Base-by-base conservation (phyloP, 2,113 vertebrate species). In the Pachyramphus minor region DNA sequence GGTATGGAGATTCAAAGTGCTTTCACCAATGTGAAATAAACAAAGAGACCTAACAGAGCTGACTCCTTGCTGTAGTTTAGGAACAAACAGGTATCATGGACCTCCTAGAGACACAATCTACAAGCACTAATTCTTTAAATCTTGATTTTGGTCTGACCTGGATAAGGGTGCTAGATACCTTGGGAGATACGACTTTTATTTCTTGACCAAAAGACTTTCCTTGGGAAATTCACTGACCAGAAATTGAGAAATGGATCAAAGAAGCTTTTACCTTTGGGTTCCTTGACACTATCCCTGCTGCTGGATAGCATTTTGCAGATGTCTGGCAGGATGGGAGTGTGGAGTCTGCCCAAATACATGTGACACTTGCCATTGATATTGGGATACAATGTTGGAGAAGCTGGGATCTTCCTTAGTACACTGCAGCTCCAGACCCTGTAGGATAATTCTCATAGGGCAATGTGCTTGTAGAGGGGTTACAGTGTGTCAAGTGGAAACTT, bases 121-220 rank as follows among this genome's bases (percentile, higher is more conserved):
- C 33, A 68, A 66, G 58, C 42, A 47, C 11, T 64, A 71, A 56
- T 12, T 25, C 28, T 52, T 1, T n/a, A 60, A 44, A 28, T 63
- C 52, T 59, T 47, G 4, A 13, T 12, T 89, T 71, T 12, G 2
- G 14, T 87, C 37, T 90, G 47, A 60, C 25, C 44, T 52, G 21
- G 6, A 8, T 44, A 72, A 64, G 14, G n/a, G 5, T 5, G 44
- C 24, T 75, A 52, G 47, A 42, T 78, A 49, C 15, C 10, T 68
- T 2, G 0, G 8, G 20, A 93, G 49, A 79, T 72, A 39, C 0
- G 0, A 33, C 8, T 84, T 75, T 20, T 56, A 4, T 33, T 76
- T 82, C 56, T 75, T 87, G 41, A 19, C 19, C 14, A 23, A 33
- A 89, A 83, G 37, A 31, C 13, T 87, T 22, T 81, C 24, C 39